Base-by-base conservation (phyloP, 2,113 vertebrate genomes). In the Melanerpes aurifrons region DNA sequence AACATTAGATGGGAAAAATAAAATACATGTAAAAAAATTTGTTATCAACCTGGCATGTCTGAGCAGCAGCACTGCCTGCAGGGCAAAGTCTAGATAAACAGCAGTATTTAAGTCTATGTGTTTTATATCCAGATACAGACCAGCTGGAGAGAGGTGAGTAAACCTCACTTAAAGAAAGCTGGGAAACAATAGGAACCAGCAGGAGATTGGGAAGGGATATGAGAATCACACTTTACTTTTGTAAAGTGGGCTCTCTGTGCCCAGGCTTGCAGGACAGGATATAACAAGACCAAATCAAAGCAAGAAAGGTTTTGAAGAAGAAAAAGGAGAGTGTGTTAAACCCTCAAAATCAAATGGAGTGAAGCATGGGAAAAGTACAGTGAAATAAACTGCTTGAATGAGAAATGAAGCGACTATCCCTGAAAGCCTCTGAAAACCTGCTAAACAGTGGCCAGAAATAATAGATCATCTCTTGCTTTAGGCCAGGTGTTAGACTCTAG, bases 11-110 rank as follows among this genome's bases (percentile, higher is more conserved):
- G 14, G 54, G 25, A 56, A 56, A 56, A 15, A 57, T 17, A 29
- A 82, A 66, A 15, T 17, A n/a, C 24, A 53, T 53, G 10, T 10
- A 18, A 29, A 29, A 21, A 12, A 61, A 31, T 4, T 8, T 91
- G 45, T 32, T 75, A 54, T 21, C 45, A 79, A 45, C 7, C 13
- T 8, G 50, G 25, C 0, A 0, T 4, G 7, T 5, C 1, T 57
- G 9, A 89, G 10, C 63, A 76, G 45, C 53, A 89, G 63, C 13
- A 28, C 22, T 16, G 22, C 35, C 22, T 66, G 16, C 6, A 59
- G 74, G 32, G 28, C 68, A 82, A 78, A 14, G 17, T 29, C 22
- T 54, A 87, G 50, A 22, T 26, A 79, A 95, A 85, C 15, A 79
- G 32, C 12, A 29, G 6, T 79, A 57, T 91, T 75, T 78, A 87